Evolutionary conservation across 1,140 invertebrate species (phyloP), one percentile per base, ranked within the genome.

Genomic region (Anadara kagoshimensis): DNA sequence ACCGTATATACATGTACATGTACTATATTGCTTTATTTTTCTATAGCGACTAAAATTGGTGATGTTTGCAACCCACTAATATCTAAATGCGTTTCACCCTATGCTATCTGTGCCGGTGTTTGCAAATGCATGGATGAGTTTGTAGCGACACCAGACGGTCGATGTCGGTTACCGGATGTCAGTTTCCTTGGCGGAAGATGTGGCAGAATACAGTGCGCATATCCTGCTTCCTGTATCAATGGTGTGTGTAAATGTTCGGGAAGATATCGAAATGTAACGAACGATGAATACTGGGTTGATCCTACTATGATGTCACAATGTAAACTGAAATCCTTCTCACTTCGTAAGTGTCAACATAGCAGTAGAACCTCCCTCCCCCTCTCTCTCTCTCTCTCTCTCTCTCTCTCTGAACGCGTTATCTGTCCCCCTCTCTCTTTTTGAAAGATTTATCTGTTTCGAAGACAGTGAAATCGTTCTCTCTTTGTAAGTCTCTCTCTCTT

Each of bases 281-380:
- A 22, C 1, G 73, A 75, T 11, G 73, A 75, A 36, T 75, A 69
- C 61, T 75, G 73, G 73, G 22, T 75, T 18, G 54, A 68, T 11
- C 66, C 73, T 10, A 57, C 51, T 11, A 41, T 49, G 16, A 69
- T 58, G 12, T 54, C 57, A 54, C 67, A 69, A 20, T 69, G 67
- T n/a, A 36, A 56, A 43, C 12, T 12, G 4, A 45, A 47, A 3
- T 49, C 51, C 2, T 69, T 58, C 11, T 69, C 67, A 26, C 51
- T 69, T 16, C 14, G 67, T 69, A 69, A 69, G 66, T 36, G 7
- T 36, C 2, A 3, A 36, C 2, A 3, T 36, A 2, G 7, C 2
- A 36, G 7, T 36, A 3, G 2, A 3, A 2, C 7, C 29, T 36
- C 29, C 7, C 29, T 36, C 29, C 7, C 29, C 7, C 29, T 36